These are phyloP conservation scores for Caenorhabditis uteleia DNA, from an alignment of 2,888 invertebrate genomes.

Conservation along the genomic window DNA sequence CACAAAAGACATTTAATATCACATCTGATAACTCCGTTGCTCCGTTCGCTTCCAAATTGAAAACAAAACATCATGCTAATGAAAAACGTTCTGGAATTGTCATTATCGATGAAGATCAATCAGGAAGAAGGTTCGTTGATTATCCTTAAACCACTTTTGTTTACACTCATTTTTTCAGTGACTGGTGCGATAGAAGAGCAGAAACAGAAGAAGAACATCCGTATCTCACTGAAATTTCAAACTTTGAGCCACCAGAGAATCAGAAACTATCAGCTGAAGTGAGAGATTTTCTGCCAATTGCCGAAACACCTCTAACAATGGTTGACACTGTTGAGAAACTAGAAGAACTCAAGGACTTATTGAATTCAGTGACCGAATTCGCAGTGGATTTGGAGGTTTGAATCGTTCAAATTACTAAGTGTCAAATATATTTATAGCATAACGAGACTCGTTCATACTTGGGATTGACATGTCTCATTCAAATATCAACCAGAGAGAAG, in stretches of 20 bases:
- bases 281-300: slow-evolving; percentile 72
- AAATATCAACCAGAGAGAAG: slow-evolving; percentile 81
- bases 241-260: slow-evolving; percentile 40
- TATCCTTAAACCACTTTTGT: neutral
- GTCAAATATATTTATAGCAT: slow-evolving; percentile 74
- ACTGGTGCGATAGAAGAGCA: slow-evolving; percentile 17
- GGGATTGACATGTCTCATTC: slow-evolving; percentile 93
- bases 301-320: slow-evolving; percentile 77
- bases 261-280: slow-evolving; percentile 40
- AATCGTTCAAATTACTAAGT: neutral
- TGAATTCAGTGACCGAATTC: slow-evolving; percentile 79
- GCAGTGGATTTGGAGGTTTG: slow-evolving; percentile 81
- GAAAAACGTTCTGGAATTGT: slow-evolving; percentile 15
- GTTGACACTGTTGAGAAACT: slow-evolving; percentile 78
- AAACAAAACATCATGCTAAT: slow-evolving; percentile 27
- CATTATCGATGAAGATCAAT: slow-evolving; percentile 26
- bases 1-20: slow-evolving; percentile 23
- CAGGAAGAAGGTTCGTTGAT: slow-evolving; percentile 9
- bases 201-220: slow-evolving; percentile 55
- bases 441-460: slow-evolving; percentile 89
- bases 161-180: slow-evolving; percentile 1
- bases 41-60: slow-evolving; percentile 52
- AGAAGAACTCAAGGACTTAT: slow-evolving; percentile 76
- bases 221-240: slow-evolving; percentile 56
- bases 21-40: slow-evolving; percentile 45